phyloP scores from a whole-genome alignment of 2,113 vertebrate species.

The Gila orcuttii region DNA sequence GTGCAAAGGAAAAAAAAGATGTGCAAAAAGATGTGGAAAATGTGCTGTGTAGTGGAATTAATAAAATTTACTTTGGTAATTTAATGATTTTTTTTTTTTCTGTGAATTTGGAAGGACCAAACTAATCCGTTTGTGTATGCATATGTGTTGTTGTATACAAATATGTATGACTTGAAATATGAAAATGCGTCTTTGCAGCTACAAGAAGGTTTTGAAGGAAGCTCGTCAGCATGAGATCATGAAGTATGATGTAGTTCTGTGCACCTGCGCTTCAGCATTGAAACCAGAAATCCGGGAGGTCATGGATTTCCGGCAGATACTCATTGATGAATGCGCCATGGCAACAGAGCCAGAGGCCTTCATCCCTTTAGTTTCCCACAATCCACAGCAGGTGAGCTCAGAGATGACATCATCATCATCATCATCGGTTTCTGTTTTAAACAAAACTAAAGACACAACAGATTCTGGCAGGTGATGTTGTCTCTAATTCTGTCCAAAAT shows the following conservation, averaged over 20 bases:
- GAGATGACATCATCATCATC: background rate
- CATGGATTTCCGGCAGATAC: constrained; percentile 73
- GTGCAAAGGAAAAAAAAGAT: too few relatives aligned
- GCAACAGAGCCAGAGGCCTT: constrained; percentile 84
- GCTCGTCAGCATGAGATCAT: constrained; percentile 67
- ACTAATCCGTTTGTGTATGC: background rate
- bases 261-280: constrained; percentile 74
- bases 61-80: background rate
- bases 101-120: background rate
- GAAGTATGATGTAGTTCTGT: constrained; percentile 74
- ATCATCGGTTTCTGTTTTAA: background rate
- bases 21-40: too few relatives aligned
- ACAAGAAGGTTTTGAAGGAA: constrained; percentile 29
- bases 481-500: background rate
- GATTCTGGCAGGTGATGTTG: background rate
- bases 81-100: background rate
- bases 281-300: background rate
- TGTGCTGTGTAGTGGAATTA: too few relatives aligned
- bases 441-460: background rate
- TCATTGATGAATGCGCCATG: constrained; percentile 84
- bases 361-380: constrained; percentile 78
- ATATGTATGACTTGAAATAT: background rate
- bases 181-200: constrained; percentile 62
- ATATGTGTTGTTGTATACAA: too few relatives aligned
- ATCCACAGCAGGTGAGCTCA: constrained; percentile 70